Conservation (phyloP, 2,888 invertebrate genomes). For the Amblyteles armatorius region DNA sequence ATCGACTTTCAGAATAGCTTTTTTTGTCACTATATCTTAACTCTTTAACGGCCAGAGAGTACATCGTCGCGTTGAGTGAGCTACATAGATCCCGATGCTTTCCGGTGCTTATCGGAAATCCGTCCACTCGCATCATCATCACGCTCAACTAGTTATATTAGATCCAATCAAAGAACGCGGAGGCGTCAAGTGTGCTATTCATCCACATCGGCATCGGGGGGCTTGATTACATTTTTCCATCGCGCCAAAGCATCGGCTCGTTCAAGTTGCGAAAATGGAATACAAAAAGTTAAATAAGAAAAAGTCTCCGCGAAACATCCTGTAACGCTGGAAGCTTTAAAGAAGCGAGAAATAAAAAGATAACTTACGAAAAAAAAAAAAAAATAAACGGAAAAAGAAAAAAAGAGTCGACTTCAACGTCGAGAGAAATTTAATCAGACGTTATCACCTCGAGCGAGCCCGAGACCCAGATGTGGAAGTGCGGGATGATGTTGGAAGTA, state of each 20-base stretch:
- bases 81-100: background rate
- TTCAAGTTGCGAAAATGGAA: constrained; percentile 25
- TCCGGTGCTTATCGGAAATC: constrained; percentile 47
- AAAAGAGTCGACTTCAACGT: constrained; percentile 36
- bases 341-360: constrained; percentile 17
- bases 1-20: background rate
- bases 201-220: constrained; percentile 9
- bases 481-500: constrained; percentile 37
- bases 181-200: constrained; percentile 34
- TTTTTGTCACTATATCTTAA: background rate
- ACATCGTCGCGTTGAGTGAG: constrained; percentile 23
- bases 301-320: constrained; percentile 11
- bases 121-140: constrained; percentile 15
- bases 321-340: background rate
- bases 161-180: constrained; percentile 13
- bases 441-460: constrained; percentile 32
- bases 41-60: background rate
- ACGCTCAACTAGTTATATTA: constrained; percentile 27
- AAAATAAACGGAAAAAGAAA: constrained; percentile 25
- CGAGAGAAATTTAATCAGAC: constrained; percentile 61
- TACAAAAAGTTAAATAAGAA: constrained; percentile 22
- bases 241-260: constrained; percentile 28
- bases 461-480: constrained; percentile 28
- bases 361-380: background rate
- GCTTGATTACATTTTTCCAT: constrained; percentile 44